Evolutionary conservation across 2,797 vertebrate genomes (phyloP).

Genomic region (Allenopithecus nigroviridis): DNA sequence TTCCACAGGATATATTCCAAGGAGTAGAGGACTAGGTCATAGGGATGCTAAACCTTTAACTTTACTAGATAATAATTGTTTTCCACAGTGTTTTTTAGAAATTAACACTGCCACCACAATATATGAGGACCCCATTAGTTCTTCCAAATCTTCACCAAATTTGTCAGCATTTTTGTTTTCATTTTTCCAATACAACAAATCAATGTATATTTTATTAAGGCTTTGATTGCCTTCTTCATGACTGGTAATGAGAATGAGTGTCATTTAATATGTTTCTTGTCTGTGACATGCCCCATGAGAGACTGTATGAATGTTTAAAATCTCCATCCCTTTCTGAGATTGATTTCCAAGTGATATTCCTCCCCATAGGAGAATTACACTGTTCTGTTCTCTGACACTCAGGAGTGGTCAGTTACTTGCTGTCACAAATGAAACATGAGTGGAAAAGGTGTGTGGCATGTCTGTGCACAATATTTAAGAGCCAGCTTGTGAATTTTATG

Average conservation of each 20-base stretch:
- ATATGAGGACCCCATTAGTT: neutral
- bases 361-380: neutral
- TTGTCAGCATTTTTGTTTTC: neutral
- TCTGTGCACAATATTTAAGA: neutral
- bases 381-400: neutral
- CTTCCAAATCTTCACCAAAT: neutral
- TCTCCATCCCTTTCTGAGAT: neutral
- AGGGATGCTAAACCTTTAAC: neutral
- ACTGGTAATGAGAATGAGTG: neutral
- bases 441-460: neutral
- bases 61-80: neutral
- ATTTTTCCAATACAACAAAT: neutral
- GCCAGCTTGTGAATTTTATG: neutral
- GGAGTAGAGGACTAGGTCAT: neutral
- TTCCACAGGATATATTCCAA: neutral
- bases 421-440: neutral
- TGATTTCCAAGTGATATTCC: neutral
- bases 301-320: neutral
- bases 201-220: neutral
- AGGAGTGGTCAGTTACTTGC: neutral
- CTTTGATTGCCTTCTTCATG: neutral
- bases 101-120: neutral
- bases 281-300: neutral
- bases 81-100: neutral
- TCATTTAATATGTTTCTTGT: neutral